Evolutionary conservation across 2,113 vertebrate species (phyloP).

Genomic region (Tragelaphus strepsiceros): DNA sequence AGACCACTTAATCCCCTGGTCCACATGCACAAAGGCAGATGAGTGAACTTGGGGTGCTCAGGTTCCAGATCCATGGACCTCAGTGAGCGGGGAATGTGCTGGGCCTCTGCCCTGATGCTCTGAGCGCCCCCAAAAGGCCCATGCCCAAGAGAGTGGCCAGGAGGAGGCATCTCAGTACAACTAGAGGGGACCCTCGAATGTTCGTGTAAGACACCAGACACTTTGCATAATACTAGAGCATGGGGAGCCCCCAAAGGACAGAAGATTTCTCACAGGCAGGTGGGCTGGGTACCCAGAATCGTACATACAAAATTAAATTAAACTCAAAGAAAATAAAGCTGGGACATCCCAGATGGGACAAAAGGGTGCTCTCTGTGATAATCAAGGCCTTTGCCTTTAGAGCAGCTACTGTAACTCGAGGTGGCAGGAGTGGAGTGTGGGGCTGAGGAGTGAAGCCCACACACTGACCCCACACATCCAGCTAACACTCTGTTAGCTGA

Average conservation of each 20-base stretch:
- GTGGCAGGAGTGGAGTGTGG: background rate
- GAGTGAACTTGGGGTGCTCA: background rate
- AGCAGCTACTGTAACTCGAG: background rate
- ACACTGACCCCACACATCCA: background rate
- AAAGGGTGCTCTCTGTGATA: background rate
- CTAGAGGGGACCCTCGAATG: background rate
- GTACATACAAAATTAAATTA: background rate
- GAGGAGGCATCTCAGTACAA: background rate
- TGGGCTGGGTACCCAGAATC: background rate
- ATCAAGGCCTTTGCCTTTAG: background rate
- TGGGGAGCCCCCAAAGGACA: background rate
- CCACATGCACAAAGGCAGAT: background rate
- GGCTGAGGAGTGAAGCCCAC: background rate
- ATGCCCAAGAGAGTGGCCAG: background rate
- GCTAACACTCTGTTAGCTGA: background rate
- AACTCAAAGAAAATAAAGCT: background rate
- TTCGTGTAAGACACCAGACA: background rate
- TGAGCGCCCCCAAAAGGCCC: fast-evolving
- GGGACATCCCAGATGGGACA: background rate
- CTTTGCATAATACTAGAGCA: background rate
- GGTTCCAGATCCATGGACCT: background rate
- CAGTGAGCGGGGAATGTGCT: fast-evolving
- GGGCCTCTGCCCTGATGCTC: background rate
- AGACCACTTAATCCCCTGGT: background rate
- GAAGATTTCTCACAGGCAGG: background rate